Base-by-base conservation (phyloP, 2,797 vertebrate species). In the Buceros bicornis region DNA sequence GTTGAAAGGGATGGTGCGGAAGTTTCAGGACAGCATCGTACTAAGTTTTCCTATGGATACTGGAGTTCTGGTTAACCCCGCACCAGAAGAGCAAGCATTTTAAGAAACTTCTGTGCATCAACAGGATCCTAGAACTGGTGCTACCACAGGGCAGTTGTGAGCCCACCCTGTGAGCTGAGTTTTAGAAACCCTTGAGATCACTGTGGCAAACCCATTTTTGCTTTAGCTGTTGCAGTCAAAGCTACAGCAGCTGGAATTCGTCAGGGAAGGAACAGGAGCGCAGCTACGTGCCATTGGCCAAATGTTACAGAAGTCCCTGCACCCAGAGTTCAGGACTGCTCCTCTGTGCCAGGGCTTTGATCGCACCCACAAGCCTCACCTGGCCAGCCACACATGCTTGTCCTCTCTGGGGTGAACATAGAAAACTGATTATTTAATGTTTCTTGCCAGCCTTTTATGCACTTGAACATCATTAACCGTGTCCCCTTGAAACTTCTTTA, bases 161-260 rank as follows among this genome's bases (percentile, higher is more conserved):
- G 53, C 3, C 35, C 58, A 71, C 28, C 24, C 45, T 11, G 33
- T 4, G 11, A 65, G 53, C 11, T n/a, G 29, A 29, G 20, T 0
- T 1, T 31, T 57, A 20, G 31, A 65, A 89, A 37, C 29, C 48
- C 60, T 58, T 16, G 22, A 81, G 43, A 62, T 51, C 89, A 53
- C 50, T 33, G 11, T 1, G 1, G 33, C 33, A 57, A 77, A 64
- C 6, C 48, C 0, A 0, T 2, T 61, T 60, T 48, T 51, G 33
- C 64, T 61, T 45, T 54, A 48, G 18, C 28, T 53, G 14, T 21
- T 28, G 10, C 6, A 50, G 33, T 22, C 48, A 58, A 72, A 58
- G 31, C 54, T 19, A 2, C 43, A 50, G 70, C n/a, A 43, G 20
- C 1, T 61, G 29, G 50, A 42, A 43, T 48, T 43, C 6, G 31